Evolutionary conservation across 2,113 vertebrate genomes (phyloP), one percentile per base, ranked within the genome.

Genomic region (Percina caprodes): DNA sequence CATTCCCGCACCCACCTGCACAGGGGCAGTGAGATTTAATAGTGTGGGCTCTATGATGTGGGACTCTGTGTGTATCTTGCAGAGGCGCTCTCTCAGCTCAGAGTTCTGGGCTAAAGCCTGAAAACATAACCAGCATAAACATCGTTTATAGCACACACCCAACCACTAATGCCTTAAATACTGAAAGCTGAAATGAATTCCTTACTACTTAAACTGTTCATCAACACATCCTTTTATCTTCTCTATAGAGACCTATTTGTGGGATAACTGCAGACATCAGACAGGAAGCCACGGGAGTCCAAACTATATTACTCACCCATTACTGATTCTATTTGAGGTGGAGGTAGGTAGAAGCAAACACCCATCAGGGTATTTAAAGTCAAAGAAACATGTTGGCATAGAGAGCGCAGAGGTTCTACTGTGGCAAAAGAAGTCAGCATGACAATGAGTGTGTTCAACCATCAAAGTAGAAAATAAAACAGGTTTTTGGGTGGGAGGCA

Each of bases 41-140:
- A 94, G 94, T 81, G 95, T 94, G 94, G 96, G 93, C 86, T 98
- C 97, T 95, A 95, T 90, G 92, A 98, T 93, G 94, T 96, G 94
- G 90, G 98, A 99, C 91, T 98, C 98, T 39, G 96, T 94, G 90
- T 99, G 98, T 96, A 99, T 99, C 97, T 97, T 97, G 96, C 94
- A 92, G 95, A 99, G 97, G 75, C 97, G 97, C 90, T 97, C 97
- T 96, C 95, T 97, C 96, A 99, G 95, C 84, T 99, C 97, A 95
- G 96, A 95, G 91, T 98, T 99, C 94, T 99, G 97, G 90, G 97
- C 95, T 97, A 99, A 94, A 93, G 98, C 97, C 97, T 99, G 96
- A 89, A 96, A 94, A 95, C 95, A 94, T 76, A 96, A 96, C 89
- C 94, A 94, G 79, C 12, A 80, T 89, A 91, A 77, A 80, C 79